phyloP scores from a whole-genome alignment of 2,797 vertebrate species.

The Platalea minor region DNA sequence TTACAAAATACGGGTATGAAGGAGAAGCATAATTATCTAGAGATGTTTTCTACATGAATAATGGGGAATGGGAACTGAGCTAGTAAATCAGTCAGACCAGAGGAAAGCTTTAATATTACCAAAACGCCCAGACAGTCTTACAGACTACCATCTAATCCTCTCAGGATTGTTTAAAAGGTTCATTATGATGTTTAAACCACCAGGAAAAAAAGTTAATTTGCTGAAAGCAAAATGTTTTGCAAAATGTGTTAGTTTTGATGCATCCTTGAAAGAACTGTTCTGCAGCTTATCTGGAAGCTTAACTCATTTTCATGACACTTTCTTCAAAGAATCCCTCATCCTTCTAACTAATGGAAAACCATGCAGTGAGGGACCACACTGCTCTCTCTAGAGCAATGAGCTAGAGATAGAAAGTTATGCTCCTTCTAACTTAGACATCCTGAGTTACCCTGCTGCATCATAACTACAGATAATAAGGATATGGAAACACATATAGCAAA shows the following conservation, averaged over 20 bases:
- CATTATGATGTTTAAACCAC: neutral
- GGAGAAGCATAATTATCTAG: neutral
- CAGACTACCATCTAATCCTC: neutral
- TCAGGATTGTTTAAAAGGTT: neutral
- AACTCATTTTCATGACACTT: neutral
- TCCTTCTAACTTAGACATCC: neutral
- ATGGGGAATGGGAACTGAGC: neutral
- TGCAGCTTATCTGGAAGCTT: neutral
- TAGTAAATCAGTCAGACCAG: neutral
- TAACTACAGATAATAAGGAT: neutral
- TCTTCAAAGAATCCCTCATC: neutral
- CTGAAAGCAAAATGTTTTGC: neutral
- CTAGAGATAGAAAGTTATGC: neutral
- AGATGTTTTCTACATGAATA: neutral
- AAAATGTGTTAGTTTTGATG: neutral
- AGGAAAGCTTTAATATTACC: neutral
- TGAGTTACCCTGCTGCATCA: neutral
- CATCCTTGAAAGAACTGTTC: neutral
- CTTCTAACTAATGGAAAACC: neutral
- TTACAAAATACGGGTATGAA: neutral
- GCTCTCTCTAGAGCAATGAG: neutral
- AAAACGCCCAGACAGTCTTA: neutral
- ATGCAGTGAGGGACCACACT: neutral
- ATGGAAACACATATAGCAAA: neutral
- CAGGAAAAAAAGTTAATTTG: neutral